Percentiles rank a stretch among this genome's conserved stretches.
These are phyloP conservation scores for Aspidiotus destructor DNA, from an alignment of 2,888 invertebrate genomes.

Conservation along the genomic window DNA sequence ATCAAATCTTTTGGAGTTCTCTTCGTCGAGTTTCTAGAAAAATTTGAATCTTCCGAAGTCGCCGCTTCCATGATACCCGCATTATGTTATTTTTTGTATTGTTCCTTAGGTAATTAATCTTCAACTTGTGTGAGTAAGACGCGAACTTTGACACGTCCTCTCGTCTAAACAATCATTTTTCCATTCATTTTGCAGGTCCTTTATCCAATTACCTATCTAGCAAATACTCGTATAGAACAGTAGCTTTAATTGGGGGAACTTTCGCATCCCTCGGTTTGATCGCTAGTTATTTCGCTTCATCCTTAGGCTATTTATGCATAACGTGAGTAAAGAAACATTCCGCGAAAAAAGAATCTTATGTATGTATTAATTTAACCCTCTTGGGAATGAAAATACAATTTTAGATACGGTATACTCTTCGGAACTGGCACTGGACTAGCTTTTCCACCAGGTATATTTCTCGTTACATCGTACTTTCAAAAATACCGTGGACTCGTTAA, in stretches of 20 bases:
- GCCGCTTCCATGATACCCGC: conserved; percentile 78
- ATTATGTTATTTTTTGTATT: conserved; percentile 76
- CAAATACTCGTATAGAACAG: conserved; percentile 71
- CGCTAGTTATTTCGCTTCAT: conserved; percentile 67
- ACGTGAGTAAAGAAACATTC: conserved; percentile 48
- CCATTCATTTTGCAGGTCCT: conserved; percentile 55
- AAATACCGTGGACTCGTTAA: conserved; percentile 69
- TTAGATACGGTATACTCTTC: conserved; percentile 69
- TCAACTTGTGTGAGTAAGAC: neutral
- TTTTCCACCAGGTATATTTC: conserved; percentile 82
- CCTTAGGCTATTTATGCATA: conserved; percentile 66
- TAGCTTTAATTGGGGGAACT: conserved; percentile 70
- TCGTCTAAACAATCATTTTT: neutral
- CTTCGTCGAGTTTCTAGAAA: conserved; percentile 69
- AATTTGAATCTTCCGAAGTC: conserved; percentile 61
- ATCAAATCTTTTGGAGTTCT: conserved; percentile 81
- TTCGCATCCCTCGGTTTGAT: conserved; percentile 77
- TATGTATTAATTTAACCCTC: no score
- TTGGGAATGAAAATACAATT: conserved; percentile 36
- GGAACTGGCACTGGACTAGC: conserved; percentile 75
- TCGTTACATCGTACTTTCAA: conserved; percentile 78
- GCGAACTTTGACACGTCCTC: neutral
- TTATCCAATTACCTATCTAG: conserved; percentile 74
- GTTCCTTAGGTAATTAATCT: conserved; percentile 61
- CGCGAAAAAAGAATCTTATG: no score